Evolutionary conservation across 2,888 invertebrate species (phyloP).

Genomic region (Orgyia antiqua): DNA sequence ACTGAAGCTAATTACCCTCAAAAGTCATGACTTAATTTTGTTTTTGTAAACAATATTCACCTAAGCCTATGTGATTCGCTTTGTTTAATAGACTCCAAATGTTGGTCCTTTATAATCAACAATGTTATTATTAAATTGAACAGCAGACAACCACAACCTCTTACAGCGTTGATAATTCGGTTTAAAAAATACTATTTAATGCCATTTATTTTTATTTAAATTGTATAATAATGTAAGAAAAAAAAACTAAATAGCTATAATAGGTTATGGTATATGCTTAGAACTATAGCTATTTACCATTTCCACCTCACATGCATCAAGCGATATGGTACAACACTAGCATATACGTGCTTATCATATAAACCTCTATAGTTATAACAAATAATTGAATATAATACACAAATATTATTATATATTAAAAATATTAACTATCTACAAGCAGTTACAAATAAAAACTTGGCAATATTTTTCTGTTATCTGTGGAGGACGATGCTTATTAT

Average conservation of each 20-base stretch:
- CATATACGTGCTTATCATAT: slow-evolving; percentile 20
- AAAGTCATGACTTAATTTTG: no score
- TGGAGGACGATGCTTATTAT: slow-evolving; percentile 28
- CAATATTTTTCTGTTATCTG: slow-evolving; percentile 20
- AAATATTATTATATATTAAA: slow-evolving; percentile 18
- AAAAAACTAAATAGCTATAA: no score
- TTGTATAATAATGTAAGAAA: no score
- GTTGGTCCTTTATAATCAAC: slow-evolving; percentile 26
- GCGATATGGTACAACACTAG: slow-evolving; percentile 26
- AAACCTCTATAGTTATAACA: slow-evolving; percentile 28
- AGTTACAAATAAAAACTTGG: slow-evolving; percentile 21
- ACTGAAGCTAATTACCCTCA: no score
- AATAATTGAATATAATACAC: slow-evolving; percentile 20
- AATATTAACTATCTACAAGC: slow-evolving; percentile 29
- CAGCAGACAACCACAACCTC: no score
- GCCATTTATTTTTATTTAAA: no score
- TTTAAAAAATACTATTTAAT: no score
- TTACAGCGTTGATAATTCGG: no score
- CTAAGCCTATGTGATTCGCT: slow-evolving; percentile 5
- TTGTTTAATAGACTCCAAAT: slow-evolving; percentile 13
- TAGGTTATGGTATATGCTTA: slow-evolving; percentile 18
- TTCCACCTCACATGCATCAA: slow-evolving; percentile 13
- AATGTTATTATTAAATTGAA: slow-evolving; percentile 12
- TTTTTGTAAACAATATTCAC: no score
- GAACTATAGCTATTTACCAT: slow-evolving; percentile 8